Evolutionary conservation across 2,113 vertebrate genomes (phyloP).

Genomic region (Thunnus thynnus): DNA sequence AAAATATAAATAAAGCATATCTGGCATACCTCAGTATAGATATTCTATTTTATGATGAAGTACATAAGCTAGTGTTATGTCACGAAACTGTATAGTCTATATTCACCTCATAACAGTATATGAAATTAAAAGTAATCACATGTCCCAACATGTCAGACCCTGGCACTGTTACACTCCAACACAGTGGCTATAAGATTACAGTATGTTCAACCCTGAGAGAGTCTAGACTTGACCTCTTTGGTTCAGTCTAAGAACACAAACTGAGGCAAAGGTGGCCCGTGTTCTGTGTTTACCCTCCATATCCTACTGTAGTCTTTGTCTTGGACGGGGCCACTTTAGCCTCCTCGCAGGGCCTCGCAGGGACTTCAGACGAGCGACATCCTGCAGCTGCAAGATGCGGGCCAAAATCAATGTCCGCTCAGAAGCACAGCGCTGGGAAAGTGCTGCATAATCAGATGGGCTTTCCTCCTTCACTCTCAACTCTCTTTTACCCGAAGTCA

Average conservation of each 20-base stretch:
- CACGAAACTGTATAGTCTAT: slow-evolving; percentile 63
- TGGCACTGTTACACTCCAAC: not conserved
- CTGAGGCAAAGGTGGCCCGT: slow-evolving; percentile 36
- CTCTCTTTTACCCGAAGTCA: slow-evolving; percentile 34
- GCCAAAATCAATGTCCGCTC: slow-evolving; percentile 81
- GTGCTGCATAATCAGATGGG: slow-evolving; percentile 72
- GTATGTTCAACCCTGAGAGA: not conserved
- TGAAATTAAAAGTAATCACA: slow-evolving; percentile 52
- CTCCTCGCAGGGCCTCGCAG: slow-evolving; percentile 48
- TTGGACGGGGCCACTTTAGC: slow-evolving; percentile 58
- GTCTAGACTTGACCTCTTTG: slow-evolving; percentile 42
- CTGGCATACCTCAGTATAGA: slow-evolving; percentile 43
- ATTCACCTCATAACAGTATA: slow-evolving; percentile 46
- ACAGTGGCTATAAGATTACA: slow-evolving; percentile 21
- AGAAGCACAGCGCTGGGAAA: slow-evolving; percentile 68
- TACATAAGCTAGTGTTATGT: slow-evolving; percentile 18
- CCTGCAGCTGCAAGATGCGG: slow-evolving; percentile 47
- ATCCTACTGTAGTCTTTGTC: slow-evolving; percentile 73
- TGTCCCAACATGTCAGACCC: slow-evolving; percentile 6
- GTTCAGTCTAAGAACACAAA: slow-evolving; percentile 61
- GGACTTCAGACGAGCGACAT: slow-evolving; percentile 63
- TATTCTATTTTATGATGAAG: slow-evolving; percentile 38
- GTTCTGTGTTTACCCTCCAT: slow-evolving; percentile 62
- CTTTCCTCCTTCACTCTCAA: slow-evolving; percentile 53
- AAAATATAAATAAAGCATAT: slow-evolving; percentile 64